A percentile compares a stretch with the other conserved stretches of the same genome.
These are phyloP conservation scores for Prochilodus magdalenae DNA, from an alignment of 2,113 vertebrate species.

Conservation along the genomic window DNA sequence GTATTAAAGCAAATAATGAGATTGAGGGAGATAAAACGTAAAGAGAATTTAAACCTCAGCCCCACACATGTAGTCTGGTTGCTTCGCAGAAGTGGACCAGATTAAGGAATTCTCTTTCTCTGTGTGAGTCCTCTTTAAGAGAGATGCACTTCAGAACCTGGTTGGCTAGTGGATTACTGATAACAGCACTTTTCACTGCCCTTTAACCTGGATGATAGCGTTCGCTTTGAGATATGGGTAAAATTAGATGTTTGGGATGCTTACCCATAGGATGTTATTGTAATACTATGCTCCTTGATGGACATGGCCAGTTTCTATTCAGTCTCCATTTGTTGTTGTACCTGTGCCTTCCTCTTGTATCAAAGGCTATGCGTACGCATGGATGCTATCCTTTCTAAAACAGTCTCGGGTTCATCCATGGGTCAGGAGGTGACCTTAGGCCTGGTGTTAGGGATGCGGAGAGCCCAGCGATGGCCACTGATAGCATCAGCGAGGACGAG, in stretches of 20 bases:
- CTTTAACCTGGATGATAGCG: slow-evolving; percentile 16
- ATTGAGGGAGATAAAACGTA: slow-evolving; percentile 74
- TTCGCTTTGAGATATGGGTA: slow-evolving; percentile 30
- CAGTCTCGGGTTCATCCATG: slow-evolving; percentile 52
- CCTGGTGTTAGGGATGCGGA: slow-evolving; percentile 66
- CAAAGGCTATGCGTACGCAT: background rate
- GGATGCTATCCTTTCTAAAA: background rate
- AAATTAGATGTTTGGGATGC: background rate
- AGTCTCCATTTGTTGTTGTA: background rate
- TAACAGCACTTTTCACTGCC: slow-evolving; percentile 32
- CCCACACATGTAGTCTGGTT: slow-evolving; percentile 64
- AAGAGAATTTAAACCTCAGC: slow-evolving; percentile 63
- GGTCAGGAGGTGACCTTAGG: slow-evolving; percentile 64
- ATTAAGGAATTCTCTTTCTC: slow-evolving; percentile 41
- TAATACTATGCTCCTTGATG: background rate
- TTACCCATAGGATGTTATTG: background rate
- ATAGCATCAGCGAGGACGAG: slow-evolving; percentile 63
- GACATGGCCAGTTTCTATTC: background rate
- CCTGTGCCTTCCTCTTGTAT: background rate
- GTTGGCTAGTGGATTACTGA: slow-evolving; percentile 24
- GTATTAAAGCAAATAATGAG: slow-evolving; percentile 76
- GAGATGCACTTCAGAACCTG: slow-evolving; percentile 32
- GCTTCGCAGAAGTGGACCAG: slow-evolving; percentile 49
- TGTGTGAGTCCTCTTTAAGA: slow-evolving; percentile 47
- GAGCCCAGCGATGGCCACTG: slow-evolving; percentile 65